These are phyloP conservation scores for Lasioglossum morio DNA, from an alignment of 2,888 invertebrate genomes.

Conservation along the genomic window DNA sequence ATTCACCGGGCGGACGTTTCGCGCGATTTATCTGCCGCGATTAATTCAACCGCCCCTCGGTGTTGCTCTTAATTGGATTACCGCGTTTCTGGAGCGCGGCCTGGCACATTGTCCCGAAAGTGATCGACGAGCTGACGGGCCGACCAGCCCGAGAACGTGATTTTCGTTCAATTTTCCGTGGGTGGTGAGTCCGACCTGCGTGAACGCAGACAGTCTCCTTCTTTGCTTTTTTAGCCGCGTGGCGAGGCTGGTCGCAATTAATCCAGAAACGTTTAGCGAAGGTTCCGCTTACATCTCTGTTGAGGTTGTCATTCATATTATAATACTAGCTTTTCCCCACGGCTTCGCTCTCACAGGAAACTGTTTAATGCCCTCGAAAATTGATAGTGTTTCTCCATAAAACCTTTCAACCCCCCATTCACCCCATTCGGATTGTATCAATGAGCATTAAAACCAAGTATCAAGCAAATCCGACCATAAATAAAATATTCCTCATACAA, in stretches of 20 bases:
- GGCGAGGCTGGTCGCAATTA: neutral
- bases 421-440: too few species aligned
- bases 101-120: constrained; percentile 43
- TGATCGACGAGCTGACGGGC: constrained; percentile 37
- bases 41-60: constrained; percentile 49
- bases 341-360: too few species aligned
- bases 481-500: too few species aligned
- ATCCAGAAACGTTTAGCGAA: neutral
- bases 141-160: neutral
- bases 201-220: neutral
- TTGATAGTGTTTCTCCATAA: too few species aligned
- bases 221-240: neutral
- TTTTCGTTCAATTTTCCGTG: constrained; percentile 8
- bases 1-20: constrained; percentile 42
- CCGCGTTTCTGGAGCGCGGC: constrained; percentile 28
- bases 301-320: too few species aligned
- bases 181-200: neutral
- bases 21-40: constrained; percentile 58
- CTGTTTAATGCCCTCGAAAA: too few species aligned
- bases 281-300: neutral
- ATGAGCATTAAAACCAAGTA: too few species aligned
- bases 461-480: too few species aligned
- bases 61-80: constrained; percentile 57
- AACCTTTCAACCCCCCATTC: too few species aligned
- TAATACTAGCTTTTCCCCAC: too few species aligned